Base-by-base conservation (phyloP, 1,140 invertebrate species). In the Neodiprion virginianus region DNA sequence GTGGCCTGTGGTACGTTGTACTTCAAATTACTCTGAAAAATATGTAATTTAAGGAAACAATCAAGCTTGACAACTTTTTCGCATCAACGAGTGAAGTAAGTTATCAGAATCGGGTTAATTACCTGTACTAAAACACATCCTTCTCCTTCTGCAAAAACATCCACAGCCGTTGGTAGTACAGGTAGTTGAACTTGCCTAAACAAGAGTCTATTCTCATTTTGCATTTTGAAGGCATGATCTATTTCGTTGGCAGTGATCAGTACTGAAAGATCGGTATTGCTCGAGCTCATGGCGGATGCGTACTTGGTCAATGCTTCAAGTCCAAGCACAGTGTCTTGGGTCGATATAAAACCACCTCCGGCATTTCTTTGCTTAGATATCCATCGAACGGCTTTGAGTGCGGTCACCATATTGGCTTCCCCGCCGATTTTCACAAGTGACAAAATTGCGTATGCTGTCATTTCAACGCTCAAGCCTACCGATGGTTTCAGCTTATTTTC, bases 311-410 rank as follows among this genome's bases (percentile, higher is more conserved):
- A 81, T 0, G 93, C 93, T 75, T 93, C 91, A 17, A 94, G 82
- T 7, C 91, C 93, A 0, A 94, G 84, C 1, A 92, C 89, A 0
- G 93, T 94, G 76, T 94, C 94, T 82, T 93, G 92, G 0, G 93
- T 93, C 10, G 94, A 95, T 0, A 91, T 89, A 80, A 95, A 96
- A 12, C 95, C 95, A 40, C 95, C 95, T 48, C 92, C 87, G 67
- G 91, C 89, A 85, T 96, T 96, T 72, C 94, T 88, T 82, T 96
- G 93, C 48, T 91, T 89, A 7, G 94, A 91, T 74, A 96, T 86
- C 94, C 94, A 96, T 61, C 91, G 89, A 0, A 93, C 84, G 2
- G 92, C 90, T 72, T 91, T 91, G 61, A 91, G 82, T 3, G 89
- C 87, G 21, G 88, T 84, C 17, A 89, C 84, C 74, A 92, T 89